phyloP scores from a whole-genome alignment of 1,140 invertebrate genomes.

The Apis cerana region DNA sequence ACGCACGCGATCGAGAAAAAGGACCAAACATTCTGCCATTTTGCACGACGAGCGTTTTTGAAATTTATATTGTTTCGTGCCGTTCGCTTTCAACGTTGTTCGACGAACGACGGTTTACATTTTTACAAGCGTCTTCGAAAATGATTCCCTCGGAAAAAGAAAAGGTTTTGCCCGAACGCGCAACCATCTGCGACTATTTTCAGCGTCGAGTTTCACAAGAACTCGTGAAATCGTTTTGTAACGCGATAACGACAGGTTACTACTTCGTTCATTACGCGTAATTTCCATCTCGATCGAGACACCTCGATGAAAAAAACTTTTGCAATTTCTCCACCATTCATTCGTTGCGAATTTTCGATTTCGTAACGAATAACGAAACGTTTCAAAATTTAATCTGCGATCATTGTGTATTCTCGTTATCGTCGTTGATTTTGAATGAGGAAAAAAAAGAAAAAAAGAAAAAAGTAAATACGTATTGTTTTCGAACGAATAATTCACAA shows the following conservation, averaged over 20 bases:
- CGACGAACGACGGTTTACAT: no score
- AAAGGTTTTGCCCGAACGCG: neutral
- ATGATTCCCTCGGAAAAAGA: neutral
- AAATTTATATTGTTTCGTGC: neutral
- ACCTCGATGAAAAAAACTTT: neutral
- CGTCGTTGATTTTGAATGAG: no score
- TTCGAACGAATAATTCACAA: no score
- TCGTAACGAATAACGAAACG: neutral
- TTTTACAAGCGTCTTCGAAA: no score
- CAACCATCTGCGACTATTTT: neutral
- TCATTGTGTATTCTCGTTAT: no score
- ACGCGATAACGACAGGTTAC: neutral
- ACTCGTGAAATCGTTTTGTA: conserved; percentile 8
- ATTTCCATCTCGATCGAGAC: conserved; percentile 10
- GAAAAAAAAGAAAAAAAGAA: no score
- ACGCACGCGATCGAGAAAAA: neutral
- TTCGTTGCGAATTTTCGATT: neutral
- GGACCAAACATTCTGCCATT: neutral
- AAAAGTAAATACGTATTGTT: no score
- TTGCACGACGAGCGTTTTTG: neutral
- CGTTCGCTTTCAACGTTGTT: no score
- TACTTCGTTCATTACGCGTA: neutral
- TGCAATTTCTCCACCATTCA: no score
- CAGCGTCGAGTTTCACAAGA: neutral
- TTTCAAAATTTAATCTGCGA: neutral